A percentile compares a stretch with the other conserved stretches of the same genome.
These are phyloP conservation scores for Muricea muricata DNA, from an alignment of 92 coral and sea anemone genomes.

Conservation along the genomic window DNA sequence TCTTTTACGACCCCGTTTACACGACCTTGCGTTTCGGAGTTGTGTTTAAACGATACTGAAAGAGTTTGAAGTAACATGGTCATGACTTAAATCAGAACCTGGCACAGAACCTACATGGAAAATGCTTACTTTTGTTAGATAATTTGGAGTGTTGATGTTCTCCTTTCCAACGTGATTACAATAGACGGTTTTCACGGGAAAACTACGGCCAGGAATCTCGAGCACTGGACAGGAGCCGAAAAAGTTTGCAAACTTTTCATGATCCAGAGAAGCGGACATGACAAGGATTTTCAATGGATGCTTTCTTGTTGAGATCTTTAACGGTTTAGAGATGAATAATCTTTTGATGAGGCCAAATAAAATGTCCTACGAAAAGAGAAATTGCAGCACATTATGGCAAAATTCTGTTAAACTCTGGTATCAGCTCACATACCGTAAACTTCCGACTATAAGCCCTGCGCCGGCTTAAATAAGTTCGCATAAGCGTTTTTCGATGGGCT, in stretches of 20 bases:
- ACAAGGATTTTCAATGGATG: constrained; percentile 72
- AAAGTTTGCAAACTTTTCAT: constrained; percentile 84
- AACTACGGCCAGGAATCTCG: constrained; percentile 88
- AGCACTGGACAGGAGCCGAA: constrained; percentile 86
- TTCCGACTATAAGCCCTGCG: too few species aligned
- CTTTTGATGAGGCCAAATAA: constrained; percentile 90
- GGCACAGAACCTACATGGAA: too few species aligned
- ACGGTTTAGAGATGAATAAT: constrained; percentile 57
- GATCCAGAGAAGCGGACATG: constrained; percentile 94
- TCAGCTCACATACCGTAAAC: too few species aligned
- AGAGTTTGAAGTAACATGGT: too few species aligned
- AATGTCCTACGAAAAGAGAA: constrained; percentile 78
- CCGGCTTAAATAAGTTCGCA: too few species aligned
- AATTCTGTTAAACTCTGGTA: too few species aligned
- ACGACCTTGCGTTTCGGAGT: too few species aligned
- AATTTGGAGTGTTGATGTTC: constrained; percentile 80
- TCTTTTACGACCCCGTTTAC: too few species aligned
- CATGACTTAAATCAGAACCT: too few species aligned
- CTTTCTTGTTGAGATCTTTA: neutral
- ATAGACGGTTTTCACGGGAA: constrained; percentile 76
- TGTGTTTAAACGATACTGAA: too few species aligned
- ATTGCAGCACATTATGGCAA: too few species aligned
- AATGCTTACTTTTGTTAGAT: constrained; percentile 69
- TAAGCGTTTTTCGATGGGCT: too few species aligned
- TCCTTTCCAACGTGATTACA: constrained; percentile 73